These are phyloP conservation scores for Meloidogyne floridensis DNA, from an alignment of 1,140 invertebrate genomes.

Conservation along the genomic window DNA sequence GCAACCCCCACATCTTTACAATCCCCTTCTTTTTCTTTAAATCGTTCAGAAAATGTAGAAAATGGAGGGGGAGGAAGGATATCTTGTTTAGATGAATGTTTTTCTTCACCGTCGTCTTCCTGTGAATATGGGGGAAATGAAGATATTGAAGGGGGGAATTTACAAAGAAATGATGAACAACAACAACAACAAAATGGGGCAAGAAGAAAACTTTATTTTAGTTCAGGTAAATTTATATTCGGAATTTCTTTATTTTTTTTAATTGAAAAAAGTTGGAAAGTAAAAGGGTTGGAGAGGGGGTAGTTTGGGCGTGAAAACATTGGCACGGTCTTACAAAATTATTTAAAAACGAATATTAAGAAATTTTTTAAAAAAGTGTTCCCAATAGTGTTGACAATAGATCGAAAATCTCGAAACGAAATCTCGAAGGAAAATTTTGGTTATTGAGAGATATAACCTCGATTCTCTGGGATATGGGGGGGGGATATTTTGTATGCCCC, in stretches of 20 bases:
- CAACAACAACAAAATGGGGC: background rate
- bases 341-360: background rate
- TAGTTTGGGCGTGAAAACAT: background rate
- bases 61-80: no score
- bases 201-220: conserved; percentile 54
- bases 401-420: no score
- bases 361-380: no score
- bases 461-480: no score
- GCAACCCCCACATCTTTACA: background rate
- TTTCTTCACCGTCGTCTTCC: background rate
- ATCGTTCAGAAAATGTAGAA: no score
- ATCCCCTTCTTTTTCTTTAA: background rate
- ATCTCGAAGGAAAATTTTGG: no score
- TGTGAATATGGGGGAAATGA: background rate
- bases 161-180: conserved; percentile 18
- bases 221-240: conserved; percentile 38
- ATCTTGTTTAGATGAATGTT: background rate
- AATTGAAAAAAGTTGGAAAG: background rate
- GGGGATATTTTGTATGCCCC: no score
- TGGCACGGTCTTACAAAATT: background rate
- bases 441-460: no score
- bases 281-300: background rate
- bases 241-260: background rate
- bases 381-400: no score
- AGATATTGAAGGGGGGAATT: background rate